Evolutionary conservation across 2,888 invertebrate genomes (phyloP).

Genomic region (Catocala fraxini): DNA sequence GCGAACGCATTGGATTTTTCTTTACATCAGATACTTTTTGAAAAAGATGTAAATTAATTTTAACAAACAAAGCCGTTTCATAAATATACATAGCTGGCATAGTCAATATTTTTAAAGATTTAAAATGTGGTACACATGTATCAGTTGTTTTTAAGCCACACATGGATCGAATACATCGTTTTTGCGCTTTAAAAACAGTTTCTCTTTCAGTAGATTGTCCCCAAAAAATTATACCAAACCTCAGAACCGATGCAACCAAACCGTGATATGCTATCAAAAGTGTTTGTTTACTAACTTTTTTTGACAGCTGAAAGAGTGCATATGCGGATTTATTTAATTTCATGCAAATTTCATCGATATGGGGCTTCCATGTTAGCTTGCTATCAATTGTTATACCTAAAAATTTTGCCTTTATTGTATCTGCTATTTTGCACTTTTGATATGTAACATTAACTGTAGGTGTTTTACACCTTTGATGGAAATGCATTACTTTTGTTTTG

Average conservation of each 20-base stretch:
- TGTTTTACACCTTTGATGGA: background rate
- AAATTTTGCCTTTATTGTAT: background rate
- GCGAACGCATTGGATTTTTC: constrained; percentile 4
- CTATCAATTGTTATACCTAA: background rate
- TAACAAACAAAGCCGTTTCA: constrained; percentile 7
- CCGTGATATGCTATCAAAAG: constrained; percentile 4
- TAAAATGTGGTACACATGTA: constrained; percentile 4
- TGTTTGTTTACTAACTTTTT: constrained; percentile 7
- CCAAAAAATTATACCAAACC: constrained; percentile 3
- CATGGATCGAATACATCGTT: constrained; percentile 4
- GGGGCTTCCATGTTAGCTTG: constrained; percentile 1
- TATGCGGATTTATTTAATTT: constrained; percentile 1
- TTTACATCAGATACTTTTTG: constrained; percentile 1
- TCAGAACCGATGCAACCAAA: constrained; percentile 1
- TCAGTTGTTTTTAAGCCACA: constrained; percentile 5
- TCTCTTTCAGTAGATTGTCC: constrained; percentile 4
- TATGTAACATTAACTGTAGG: background rate
- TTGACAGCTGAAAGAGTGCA: constrained; percentile 8
- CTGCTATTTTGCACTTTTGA: background rate
- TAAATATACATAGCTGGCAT: background rate
- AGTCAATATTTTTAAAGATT: constrained; percentile 1
- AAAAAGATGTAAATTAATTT: constrained; percentile 1
- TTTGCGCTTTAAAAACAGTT: constrained; percentile 2
- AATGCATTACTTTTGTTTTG: constrained; percentile 4
- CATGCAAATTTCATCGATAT: background rate